Conservation (phyloP, 2,113 vertebrate genomes). For the Cyphomyrus plagiostoma region DNA sequence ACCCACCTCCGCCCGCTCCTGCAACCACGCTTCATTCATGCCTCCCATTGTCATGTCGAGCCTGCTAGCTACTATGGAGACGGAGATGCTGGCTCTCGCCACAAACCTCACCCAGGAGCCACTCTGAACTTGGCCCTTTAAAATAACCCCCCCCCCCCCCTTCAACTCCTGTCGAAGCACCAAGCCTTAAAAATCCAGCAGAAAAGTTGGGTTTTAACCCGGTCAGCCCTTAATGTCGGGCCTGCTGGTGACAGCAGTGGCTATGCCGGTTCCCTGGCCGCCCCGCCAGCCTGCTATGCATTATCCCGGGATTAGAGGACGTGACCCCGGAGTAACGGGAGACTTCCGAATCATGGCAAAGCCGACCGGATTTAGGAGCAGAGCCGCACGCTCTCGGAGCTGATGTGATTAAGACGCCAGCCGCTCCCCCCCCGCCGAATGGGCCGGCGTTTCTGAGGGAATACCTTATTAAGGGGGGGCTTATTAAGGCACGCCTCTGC, state of each 20-base stretch:
- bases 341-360: neutral
- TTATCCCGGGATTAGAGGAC: neutral
- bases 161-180: neutral
- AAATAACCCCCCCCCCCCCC: neutral
- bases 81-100: too few species aligned
- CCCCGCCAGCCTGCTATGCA: too few species aligned
- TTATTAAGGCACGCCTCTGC: neutral
- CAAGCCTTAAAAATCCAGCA: neutral
- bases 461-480: constrained; percentile 9
- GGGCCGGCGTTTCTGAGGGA: neutral
- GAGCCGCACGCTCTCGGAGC: neutral
- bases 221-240: neutral
- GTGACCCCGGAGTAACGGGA: neutral
- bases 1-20: neutral
- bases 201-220: neutral
- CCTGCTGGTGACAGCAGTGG: neutral
- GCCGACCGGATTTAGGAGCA: neutral
- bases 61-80: too few species aligned
- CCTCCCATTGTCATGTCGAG: too few species aligned
- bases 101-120: too few species aligned
- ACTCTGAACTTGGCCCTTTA: neutral
- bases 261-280: neutral
- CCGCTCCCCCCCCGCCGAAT: neutral
- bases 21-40: neutral
- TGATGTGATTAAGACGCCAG: constrained; percentile 8